These are phyloP conservation scores for Tokudaia muenninki DNA, from an alignment of 2,797 vertebrate species.

Conservation along the genomic window DNA sequence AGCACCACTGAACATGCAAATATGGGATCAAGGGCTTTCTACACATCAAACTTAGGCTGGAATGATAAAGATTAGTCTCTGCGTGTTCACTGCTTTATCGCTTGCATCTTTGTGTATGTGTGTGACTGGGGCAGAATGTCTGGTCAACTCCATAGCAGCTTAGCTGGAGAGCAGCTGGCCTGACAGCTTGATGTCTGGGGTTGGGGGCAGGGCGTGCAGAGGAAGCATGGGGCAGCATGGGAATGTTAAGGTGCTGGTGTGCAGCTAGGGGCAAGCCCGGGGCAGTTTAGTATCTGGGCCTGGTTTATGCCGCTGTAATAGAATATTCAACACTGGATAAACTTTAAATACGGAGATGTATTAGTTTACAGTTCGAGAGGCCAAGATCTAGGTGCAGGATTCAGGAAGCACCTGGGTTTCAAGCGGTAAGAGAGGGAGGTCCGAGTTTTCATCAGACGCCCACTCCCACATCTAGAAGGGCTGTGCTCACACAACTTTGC, in stretches of 20 bases:
- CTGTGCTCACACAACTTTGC: background rate
- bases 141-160: background rate
- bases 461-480: background rate
- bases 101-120: background rate
- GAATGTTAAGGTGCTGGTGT: background rate
- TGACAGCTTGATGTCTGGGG: background rate
- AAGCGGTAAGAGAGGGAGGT: background rate
- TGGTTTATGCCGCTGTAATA: background rate
- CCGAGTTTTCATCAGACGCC: too few species aligned
- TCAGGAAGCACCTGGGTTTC: background rate
- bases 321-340: background rate
- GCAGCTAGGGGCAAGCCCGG: fast-evolving
- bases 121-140: background rate
- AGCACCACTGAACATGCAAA: background rate
- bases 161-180: background rate
- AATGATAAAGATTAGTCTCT: background rate
- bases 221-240: background rate
- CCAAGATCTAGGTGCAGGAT: too few species aligned
- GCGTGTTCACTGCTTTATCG: too few species aligned
- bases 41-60: background rate
- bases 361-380: background rate
- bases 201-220: background rate
- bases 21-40: background rate
- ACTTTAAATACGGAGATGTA: background rate
- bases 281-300: background rate